Conservation (phyloP, 2,797 vertebrate genomes). For the Avahi laniger region DNA sequence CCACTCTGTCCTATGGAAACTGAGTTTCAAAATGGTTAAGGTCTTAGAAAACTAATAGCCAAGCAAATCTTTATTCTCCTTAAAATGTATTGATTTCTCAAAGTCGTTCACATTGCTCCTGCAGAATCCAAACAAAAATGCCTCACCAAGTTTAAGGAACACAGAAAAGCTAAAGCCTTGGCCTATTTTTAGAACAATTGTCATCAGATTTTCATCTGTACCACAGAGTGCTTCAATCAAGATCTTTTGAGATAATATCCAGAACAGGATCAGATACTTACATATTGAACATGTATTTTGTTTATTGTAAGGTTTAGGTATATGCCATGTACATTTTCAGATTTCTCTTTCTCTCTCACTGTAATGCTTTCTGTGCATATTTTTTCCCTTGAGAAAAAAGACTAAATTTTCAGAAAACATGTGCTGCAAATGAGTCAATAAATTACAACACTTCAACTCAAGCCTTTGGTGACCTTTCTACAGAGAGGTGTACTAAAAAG, state of each 20-base stretch:
- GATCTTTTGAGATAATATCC: neutral
- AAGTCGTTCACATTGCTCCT: constrained; percentile 40
- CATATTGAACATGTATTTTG: neutral
- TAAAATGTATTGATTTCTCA: constrained; percentile 58
- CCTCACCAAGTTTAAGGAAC: constrained; percentile 41
- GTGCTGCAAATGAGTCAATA: constrained; percentile 77
- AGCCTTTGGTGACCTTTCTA: constrained; percentile 68
- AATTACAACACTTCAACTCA: constrained; percentile 75
- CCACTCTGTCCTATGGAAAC: neutral
- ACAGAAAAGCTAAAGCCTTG: constrained; percentile 15
- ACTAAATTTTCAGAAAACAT: constrained; percentile 81
- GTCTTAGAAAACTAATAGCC: neutral
- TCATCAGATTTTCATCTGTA: constrained; percentile 42
- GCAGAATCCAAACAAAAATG: constrained; percentile 26
- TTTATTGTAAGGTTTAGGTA: neutral
- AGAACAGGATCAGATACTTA: neutral
- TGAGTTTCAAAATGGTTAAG: neutral
- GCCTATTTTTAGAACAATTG: constrained; percentile 48
- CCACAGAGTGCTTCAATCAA: neutral
- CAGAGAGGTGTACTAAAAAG: neutral
- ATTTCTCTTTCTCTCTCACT: constrained; percentile 70
- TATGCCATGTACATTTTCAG: neutral
- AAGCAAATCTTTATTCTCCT: constrained; percentile 30
- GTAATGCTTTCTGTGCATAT: constrained; percentile 66
- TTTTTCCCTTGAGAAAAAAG: constrained; percentile 66